Evolutionary conservation across 2,113 vertebrate genomes (phyloP).

Genomic region (Vicugna pacos): DNA sequence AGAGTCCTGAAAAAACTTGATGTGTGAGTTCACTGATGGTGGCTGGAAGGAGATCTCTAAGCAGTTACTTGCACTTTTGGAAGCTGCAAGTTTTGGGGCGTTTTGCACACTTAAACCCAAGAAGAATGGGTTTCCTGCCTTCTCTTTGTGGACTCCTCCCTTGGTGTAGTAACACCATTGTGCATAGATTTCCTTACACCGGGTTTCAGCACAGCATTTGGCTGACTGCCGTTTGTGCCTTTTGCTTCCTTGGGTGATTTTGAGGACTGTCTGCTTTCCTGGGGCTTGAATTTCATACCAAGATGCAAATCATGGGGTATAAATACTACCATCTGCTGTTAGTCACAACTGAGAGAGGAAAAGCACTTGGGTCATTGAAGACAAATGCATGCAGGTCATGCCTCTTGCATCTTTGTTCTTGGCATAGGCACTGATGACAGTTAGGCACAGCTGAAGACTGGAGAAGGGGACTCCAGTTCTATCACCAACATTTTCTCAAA

Average conservation of each 20-base stretch:
- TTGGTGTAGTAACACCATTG: neutral
- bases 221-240: neutral
- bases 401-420: neutral
- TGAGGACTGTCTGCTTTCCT: slow-evolving; percentile 1
- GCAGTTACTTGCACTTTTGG: neutral
- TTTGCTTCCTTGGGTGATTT: neutral
- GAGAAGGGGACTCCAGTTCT: neutral
- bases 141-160: neutral
- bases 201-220: neutral
- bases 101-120: neutral
- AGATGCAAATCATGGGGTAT: neutral
- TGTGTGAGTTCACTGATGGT: neutral
- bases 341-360: neutral
- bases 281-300: neutral
- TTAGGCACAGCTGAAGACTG: neutral
- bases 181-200: neutral
- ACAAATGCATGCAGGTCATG: neutral
- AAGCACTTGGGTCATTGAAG: neutral
- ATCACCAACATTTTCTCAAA: neutral
- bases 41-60: neutral
- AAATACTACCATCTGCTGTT: neutral
- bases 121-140: slow-evolving; percentile 7
- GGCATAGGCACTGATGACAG: neutral
- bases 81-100: neutral
- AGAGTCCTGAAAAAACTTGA: neutral